Evolutionary conservation across 2,888 invertebrate genomes (phyloP).

Genomic region (Ophion costatus): DNA sequence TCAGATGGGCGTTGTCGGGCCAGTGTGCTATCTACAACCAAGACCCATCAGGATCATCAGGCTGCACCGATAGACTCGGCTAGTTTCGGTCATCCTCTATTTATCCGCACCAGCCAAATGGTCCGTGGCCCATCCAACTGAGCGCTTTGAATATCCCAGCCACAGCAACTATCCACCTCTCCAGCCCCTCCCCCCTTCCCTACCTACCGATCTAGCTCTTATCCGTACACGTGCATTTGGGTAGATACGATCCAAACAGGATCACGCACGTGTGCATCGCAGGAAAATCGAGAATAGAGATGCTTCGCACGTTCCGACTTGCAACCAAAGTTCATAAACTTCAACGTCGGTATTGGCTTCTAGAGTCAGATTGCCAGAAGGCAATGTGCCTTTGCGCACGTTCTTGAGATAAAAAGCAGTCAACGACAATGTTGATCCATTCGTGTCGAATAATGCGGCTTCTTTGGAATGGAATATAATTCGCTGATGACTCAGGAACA

Average conservation of each 20-base stretch:
- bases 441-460: too few species aligned
- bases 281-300: background rate
- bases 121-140: conserved; percentile 65
- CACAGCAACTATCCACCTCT: conserved; percentile 40
- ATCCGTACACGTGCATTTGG: background rate
- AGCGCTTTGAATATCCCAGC: conserved; percentile 31
- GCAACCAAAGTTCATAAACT: background rate
- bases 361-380: too few species aligned
- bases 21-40: conserved; percentile 39
- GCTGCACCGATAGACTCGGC: conserved; percentile 34
- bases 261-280: background rate
- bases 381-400: too few species aligned
- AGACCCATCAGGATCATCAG: conserved; percentile 51
- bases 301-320: background rate
- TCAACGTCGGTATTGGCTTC: background rate
- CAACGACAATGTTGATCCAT: too few species aligned
- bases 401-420: too few species aligned
- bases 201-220: background rate
- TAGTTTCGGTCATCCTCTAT: conserved; percentile 64
- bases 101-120: conserved; percentile 68
- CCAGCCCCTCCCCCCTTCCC: background rate
- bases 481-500: too few species aligned
- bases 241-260: background rate
- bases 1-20: background rate
- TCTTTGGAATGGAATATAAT: too few species aligned